Evolutionary conservation across 2,888 invertebrate species (phyloP), one percentile per base, ranked within the genome.

Genomic region (Temnothorax rugatulus): DNA sequence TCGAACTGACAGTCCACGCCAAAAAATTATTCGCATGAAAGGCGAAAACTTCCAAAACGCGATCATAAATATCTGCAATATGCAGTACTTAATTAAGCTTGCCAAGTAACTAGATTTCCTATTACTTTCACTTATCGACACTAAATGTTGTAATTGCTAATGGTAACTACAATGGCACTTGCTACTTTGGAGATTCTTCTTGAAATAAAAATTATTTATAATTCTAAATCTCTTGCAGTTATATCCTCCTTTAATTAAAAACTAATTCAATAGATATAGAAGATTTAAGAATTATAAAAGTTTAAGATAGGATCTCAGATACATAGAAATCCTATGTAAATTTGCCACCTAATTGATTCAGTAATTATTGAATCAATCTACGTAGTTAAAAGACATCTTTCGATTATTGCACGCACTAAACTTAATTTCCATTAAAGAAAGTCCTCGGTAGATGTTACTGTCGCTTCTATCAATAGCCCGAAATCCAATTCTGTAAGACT

Each of bases 401-500:
- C 59, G 25, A 13, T 63, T n/a, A 59, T 61, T 64, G 34, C 18
- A 47, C 44, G 11, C 15, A 59, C 52, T 34, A 76, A 76, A 68
- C 11, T 79, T 18, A 68, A 63, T 77, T 64, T 50, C 44, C 15
- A 38, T 94, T 91, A 95, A 85, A 95, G 91, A 91, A 95, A 95
- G 84, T 96, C 95, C 92, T 96, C 96, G 34, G 95, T 96, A 9
- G 96, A 96, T 0, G 97, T 96, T 86, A 97, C 95, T 0, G 98
- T 98, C 18, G 98, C 97, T 95, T 98, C 98, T 90, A 98, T 98
- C 66, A 98, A 96, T 85, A 98, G 96, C 91, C 97, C 98, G 94
- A 98, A 98, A 95, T 98, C 98, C 91, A 98, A 95, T 93, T 98
- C 98, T 86, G 97, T 97, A 85, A 98, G 96, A 93, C 97, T 98